phyloP scores from a whole-genome alignment of 1,140 invertebrate species.

The Trichonephila clavipes region DNA sequence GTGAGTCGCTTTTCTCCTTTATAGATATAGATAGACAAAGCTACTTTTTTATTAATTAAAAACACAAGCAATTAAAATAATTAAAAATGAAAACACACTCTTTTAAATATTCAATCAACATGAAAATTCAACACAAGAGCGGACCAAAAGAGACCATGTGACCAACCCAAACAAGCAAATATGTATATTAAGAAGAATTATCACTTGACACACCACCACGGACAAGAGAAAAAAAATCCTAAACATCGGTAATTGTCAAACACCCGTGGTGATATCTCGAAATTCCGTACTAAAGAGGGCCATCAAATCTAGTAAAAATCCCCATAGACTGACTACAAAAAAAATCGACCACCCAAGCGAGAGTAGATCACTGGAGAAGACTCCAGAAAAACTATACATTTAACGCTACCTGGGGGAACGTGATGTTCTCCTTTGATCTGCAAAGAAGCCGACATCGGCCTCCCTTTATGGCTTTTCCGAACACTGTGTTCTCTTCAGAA shows the following conservation, averaged over 20 bases:
- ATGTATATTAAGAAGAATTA: too few relatives aligned
- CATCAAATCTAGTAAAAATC: slow-evolving; percentile 25
- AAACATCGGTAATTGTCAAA: not conserved
- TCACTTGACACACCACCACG: not conserved
- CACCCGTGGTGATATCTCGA: not conserved
- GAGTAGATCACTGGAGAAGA: not conserved
- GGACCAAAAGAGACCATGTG: too few relatives aligned
- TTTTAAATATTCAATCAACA: too few relatives aligned
- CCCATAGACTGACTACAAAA: not conserved
- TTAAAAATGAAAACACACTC: too few relatives aligned
- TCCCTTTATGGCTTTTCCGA: slow-evolving; percentile 13
- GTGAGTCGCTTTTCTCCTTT: too few relatives aligned
- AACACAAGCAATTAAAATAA: too few relatives aligned
- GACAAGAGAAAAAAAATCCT: not conserved
- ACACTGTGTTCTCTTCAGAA: not conserved
- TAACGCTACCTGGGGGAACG: not conserved
- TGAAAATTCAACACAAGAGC: too few relatives aligned
- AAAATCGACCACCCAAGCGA: slow-evolving; percentile 4
- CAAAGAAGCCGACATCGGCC: not conserved
- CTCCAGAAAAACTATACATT: not conserved
- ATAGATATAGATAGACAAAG: too few relatives aligned
- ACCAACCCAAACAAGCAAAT: too few relatives aligned
- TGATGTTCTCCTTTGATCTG: slow-evolving; percentile 2
- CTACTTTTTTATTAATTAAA: too few relatives aligned
- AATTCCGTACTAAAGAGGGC: slow-evolving; percentile 15